Evolutionary conservation across 2,113 vertebrate genomes (phyloP), one percentile per base, ranked within the genome.

Genomic region (Hucho hucho): DNA sequence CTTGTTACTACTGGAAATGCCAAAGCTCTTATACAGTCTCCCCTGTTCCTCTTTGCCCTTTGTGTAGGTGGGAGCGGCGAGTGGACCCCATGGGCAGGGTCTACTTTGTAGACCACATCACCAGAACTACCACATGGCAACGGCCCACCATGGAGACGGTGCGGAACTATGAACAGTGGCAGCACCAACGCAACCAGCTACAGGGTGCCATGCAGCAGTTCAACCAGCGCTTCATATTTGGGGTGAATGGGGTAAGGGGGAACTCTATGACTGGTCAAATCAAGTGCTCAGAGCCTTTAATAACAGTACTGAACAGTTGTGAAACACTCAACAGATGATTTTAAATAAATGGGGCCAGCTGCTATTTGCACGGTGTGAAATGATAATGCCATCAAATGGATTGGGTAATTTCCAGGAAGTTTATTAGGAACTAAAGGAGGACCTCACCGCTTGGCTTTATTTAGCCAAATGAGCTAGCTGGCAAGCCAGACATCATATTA

Each of bases 121-220:
- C 96, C 20, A 92, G 98, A 81, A 98, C 97, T 24, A 99, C 98
- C 1, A 98, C 97, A 0, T 99, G 98, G 97, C 97, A 99, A 86
- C 93, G 97, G 9, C 98, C 98, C 6, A 99, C 98, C 0, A 9
- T 96, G 72, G 97, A 99, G 88, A 97, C 97, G 0, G 96, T 99
- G 26, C 94, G 97, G 0, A 99, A 98, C 77, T 99, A 98, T 0
- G 97, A 99, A 84, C 97, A 99, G 79, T 99, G 98, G 98, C 98
- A 99, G 86, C 95, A 95, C 16, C 97, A 99, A 75, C 96, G 95
- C 63, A 99, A 92, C 85, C 97, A 99, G 80, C 93, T 98, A 26
- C 98, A 99, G 87, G 98, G 98, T 28, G 96, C 96, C 80, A 99
- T 99, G 97, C 97, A 99, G 79, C 98, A 98, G 58, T 99, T 99